Conservation (phyloP, 2,797 vertebrate species). For the Psittacula echo region DNA sequence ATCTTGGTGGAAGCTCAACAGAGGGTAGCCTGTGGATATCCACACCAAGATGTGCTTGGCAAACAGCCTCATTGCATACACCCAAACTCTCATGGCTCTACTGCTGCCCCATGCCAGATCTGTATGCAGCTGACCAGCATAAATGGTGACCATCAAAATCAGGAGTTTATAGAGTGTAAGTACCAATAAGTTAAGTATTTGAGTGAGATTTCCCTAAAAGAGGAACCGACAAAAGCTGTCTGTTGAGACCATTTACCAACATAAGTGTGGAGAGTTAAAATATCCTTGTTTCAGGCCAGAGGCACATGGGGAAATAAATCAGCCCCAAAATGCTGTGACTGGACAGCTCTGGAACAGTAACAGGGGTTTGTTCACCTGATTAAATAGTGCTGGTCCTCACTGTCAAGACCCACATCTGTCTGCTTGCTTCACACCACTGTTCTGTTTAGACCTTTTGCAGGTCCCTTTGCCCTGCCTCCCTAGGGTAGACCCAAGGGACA, state of each 20-base stretch:
- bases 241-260: neutral
- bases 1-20: neutral
- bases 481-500: neutral
- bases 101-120: neutral
- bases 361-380: neutral
- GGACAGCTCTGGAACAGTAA: neutral
- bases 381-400: neutral
- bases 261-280: neutral
- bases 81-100: neutral
- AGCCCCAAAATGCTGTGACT: neutral
- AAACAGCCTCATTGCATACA: neutral
- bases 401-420: neutral
- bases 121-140: neutral
- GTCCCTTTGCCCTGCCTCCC: neutral
- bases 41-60: neutral
- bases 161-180: neutral
- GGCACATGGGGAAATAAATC: neutral
- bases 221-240: neutral
- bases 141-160: neutral
- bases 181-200: neutral
- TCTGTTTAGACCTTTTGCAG: neutral
- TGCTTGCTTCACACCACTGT: neutral
- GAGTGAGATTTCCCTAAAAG: neutral
- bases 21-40: neutral
- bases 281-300: neutral